Evolutionary conservation across 2,113 vertebrate genomes (phyloP).

Genomic region (Thalassarche chlororhynchos): DNA sequence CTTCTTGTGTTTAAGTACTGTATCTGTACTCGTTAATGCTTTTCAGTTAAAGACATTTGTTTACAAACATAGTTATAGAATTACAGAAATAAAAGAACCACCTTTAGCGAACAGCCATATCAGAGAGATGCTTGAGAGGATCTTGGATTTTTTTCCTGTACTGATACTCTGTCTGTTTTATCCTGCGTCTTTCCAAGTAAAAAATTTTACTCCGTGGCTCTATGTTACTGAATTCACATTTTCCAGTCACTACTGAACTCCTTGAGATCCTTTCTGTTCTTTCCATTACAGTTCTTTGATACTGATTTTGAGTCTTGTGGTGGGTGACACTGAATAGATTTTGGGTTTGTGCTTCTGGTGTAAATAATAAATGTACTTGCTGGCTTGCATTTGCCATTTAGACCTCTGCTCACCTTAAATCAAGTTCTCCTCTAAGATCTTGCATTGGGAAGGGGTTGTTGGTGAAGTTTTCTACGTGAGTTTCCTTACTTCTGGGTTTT

Average conservation of each 20-base stretch:
- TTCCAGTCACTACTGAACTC: neutral
- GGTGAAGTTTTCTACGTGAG: fast-evolving
- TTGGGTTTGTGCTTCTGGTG: neutral
- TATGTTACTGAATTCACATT: neutral
- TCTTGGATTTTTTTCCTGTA: neutral
- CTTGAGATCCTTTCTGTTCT: neutral
- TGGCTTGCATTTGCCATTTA: neutral
- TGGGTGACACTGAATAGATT: neutral
- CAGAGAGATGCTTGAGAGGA: neutral
- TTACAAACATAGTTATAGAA: neutral
- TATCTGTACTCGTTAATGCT: neutral
- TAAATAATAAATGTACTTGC: neutral
- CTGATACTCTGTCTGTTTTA: neutral
- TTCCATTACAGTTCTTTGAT: neutral
- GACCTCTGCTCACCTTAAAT: neutral
- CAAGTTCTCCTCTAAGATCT: neutral
- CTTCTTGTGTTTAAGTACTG: neutral
- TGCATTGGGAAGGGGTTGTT: neutral
- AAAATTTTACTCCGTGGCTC: neutral
- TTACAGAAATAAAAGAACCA: neutral
- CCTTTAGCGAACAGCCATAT: neutral
- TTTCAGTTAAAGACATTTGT: neutral
- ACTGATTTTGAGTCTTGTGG: neutral
- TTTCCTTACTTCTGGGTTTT: neutral
- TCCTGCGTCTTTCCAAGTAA: neutral